These are phyloP conservation scores for Acanthopleura granulata DNA, from an alignment of 2,888 invertebrate species.

Conservation along the genomic window DNA sequence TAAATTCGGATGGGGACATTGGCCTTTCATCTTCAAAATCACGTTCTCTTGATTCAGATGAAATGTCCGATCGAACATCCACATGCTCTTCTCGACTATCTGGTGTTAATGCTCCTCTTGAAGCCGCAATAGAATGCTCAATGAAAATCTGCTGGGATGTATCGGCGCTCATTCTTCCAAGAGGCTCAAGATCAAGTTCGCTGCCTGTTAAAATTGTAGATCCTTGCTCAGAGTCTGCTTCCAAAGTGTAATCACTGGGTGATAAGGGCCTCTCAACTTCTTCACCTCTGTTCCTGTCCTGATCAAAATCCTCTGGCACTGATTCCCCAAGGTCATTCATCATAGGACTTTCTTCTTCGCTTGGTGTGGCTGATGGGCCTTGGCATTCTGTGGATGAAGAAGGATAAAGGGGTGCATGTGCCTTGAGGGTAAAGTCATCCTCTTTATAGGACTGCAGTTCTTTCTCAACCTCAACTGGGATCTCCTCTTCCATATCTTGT, in stretches of 20 bases:
- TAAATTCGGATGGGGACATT: slow-evolving; percentile 66
- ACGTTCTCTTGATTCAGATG: slow-evolving; percentile 20
- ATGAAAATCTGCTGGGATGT: slow-evolving; percentile 64
- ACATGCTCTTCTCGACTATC: slow-evolving; percentile 12
- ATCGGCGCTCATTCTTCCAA: slow-evolving; percentile 55
- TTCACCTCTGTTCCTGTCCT: slow-evolving; percentile 22
- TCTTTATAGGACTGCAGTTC: slow-evolving; percentile 27
- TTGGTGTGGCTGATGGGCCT: slow-evolving; percentile 41
- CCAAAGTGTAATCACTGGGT: slow-evolving; percentile 59
- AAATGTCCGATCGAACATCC: not conserved
- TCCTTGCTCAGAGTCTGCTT: slow-evolving; percentile 40
- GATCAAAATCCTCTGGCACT: slow-evolving; percentile 16
- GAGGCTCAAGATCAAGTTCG: slow-evolving; percentile 40
- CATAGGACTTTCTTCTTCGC: slow-evolving; percentile 36
- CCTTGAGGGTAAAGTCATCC: slow-evolving; percentile 14
- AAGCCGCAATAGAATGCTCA: slow-evolving; percentile 53
- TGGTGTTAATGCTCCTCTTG: not conserved
- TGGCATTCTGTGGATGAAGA: slow-evolving; percentile 45
- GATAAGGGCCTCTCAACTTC: slow-evolving; percentile 50
- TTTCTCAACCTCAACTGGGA: slow-evolving; percentile 29
- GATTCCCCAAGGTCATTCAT: slow-evolving; percentile 27
- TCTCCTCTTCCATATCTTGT: slow-evolving; percentile 20
- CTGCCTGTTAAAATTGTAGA: slow-evolving; percentile 12
- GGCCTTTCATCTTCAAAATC: slow-evolving; percentile 47
- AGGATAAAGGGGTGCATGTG: slow-evolving; percentile 31